Percentiles rank a stretch among this genome's conserved stretches.
Evolutionary conservation across 2,797 vertebrate species (phyloP).

Genomic region (Neomorphus geoffroyi): DNA sequence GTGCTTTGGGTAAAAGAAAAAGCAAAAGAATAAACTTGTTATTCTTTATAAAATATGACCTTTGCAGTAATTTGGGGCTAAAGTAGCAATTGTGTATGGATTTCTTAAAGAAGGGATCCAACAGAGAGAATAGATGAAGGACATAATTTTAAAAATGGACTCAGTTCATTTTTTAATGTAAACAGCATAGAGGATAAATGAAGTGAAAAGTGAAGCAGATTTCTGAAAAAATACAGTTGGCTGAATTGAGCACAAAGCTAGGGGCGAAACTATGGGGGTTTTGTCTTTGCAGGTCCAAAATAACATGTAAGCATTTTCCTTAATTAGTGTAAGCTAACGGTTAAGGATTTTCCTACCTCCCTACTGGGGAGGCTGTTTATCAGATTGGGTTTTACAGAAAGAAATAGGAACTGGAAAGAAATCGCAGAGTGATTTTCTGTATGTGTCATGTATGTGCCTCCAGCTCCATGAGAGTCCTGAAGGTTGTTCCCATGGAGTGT

Average conservation of each 20-base stretch:
- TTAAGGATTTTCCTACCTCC: background rate
- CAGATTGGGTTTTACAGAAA: background rate
- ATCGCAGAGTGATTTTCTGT: background rate
- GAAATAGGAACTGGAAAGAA: background rate
- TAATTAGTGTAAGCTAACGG: background rate
- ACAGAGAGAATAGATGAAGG: background rate
- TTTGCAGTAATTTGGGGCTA: background rate
- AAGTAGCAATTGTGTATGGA: background rate
- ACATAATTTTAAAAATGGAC: constrained; percentile 6
- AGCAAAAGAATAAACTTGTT: background rate
- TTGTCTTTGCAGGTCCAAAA: background rate
- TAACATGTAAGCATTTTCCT: background rate
- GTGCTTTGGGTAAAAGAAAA: background rate
- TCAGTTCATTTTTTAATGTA: background rate
- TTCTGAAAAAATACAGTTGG: background rate
- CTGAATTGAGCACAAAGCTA: background rate
- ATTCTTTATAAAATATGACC: background rate
- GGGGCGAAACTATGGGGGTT: background rate
- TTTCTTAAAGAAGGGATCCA: constrained; percentile 13
- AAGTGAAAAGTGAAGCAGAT: background rate
- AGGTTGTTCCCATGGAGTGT: background rate
- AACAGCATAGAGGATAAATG: background rate
- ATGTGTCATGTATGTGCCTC: background rate
- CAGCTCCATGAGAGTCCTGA: background rate
- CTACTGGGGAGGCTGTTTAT: background rate